Evolutionary conservation across 2,888 invertebrate species (phyloP), one percentile per base, ranked within the genome.

Genomic region (Eristalis intricaria): DNA sequence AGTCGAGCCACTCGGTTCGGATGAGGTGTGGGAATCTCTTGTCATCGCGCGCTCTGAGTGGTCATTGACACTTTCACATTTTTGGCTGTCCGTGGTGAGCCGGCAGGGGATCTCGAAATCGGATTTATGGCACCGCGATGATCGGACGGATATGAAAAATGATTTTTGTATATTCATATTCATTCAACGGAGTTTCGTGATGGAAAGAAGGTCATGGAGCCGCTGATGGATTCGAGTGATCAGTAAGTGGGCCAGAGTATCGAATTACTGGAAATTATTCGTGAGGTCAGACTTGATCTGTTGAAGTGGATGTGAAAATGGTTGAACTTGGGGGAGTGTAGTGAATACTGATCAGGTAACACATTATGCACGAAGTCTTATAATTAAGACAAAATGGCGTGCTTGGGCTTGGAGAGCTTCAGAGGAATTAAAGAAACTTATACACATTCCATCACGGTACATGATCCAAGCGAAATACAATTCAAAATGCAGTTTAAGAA

Each of bases 1-100:
- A 40, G 73, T 40, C 7, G n/a, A n/a, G n/a, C 2, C n/a, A 43
- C 43, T 43, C 43, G n/a, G 13, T 26, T n/a, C n/a, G 43, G 43
- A 58, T 64, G 19, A 10, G 4, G 13, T 50, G 65, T 58, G 15
- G 60, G n/a, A 29, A 56, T 3, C 26, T 13, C 43, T 32, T 23
- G 4, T 43, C 32, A 32, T 8, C 32, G 32, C 32, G 32, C 32
- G 32, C 8, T 32, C 5, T 26, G 40, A 76, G 58, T 76, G 66
- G 40, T 66, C 66, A 19, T 66, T 77, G 76, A 61, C 61, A 61
- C 32, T 26, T 70, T 70, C 19, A 15, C 38, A 60, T 15, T 60
- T 23, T 10, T 26, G 35, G 19, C 50, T 19, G 32, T 4, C 1
- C 32, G 32, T 10, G 8, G 32, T 32, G 32, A 10, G 32, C 32